These are phyloP conservation scores for Psettodes erumei DNA, from an alignment of 2,113 vertebrate species.

Conservation along the genomic window DNA sequence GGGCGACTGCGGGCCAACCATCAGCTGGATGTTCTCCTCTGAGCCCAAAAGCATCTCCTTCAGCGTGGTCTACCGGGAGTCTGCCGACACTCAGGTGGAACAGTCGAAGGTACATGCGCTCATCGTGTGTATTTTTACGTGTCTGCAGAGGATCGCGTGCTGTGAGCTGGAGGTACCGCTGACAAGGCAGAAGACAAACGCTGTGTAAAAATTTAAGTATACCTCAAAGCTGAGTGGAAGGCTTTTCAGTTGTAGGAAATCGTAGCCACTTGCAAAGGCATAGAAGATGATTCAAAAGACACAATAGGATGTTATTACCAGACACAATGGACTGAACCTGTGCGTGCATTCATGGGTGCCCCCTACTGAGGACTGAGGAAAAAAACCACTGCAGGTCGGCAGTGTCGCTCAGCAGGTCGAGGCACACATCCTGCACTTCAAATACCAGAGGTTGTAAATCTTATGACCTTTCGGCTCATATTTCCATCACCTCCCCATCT, in stretches of 20 bases:
- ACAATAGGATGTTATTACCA: conserved; percentile 6
- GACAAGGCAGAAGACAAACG: not conserved
- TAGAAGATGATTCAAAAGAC: not conserved
- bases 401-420: conserved; percentile 15
- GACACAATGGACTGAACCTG: not conserved
- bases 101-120: conserved; percentile 86
- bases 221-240: not conserved
- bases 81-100: conserved; percentile 82
- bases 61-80: conserved; percentile 89
- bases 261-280: not conserved
- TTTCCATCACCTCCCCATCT: not conserved
- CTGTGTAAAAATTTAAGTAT: not conserved
- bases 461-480: not conserved
- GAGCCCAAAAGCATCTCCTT: conserved; percentile 97
- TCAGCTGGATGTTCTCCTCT: conserved; percentile 96
- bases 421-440: conserved; percentile 15
- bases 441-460: conserved; percentile 37
- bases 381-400: conserved; percentile 29
- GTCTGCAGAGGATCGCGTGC: not conserved
- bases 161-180: not conserved
- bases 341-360: not conserved
- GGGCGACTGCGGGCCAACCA: conserved; percentile 84
- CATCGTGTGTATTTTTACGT: not conserved
- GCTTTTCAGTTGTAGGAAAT: not conserved
- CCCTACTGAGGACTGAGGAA: not conserved